Evolutionary conservation across 2,888 invertebrate species (phyloP), one percentile per base, ranked within the genome.

Genomic region (Caenorhabditis wallacei): DNA sequence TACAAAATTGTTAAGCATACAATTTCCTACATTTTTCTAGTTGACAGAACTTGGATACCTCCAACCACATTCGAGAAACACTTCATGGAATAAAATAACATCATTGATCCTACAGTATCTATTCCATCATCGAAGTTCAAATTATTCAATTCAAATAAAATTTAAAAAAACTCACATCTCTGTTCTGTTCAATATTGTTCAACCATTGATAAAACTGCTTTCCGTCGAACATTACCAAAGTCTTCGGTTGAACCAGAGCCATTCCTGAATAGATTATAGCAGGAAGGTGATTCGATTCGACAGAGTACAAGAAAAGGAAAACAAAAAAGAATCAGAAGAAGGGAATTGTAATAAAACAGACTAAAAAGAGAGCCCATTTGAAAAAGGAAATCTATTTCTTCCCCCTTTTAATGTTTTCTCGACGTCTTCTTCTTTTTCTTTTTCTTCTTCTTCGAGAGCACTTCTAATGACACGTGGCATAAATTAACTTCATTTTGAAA

Each of bases 271-370:
- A 11, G 2, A 48, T 18, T 18, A 3, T 18, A 48, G 18, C 3
- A 48, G 18, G 13, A 30, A 18, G 13, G 18, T 48, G 18, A 48
- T 18, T 48, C 35, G 35, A 40, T 40, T 22, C 16, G 18, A 8
- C 18, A 64, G 26, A 70, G 22, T 18, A 37, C 26, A 51, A 37
- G 22, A 16, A 22, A 11, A 18, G 20, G 24, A 71, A 24, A 71
- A 30, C 46, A 48, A 51, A 26, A 24, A 22, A 48, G 40, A 35
- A 48, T 40, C 13, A 26, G 26, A 43, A 53, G 59, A 30, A 37
- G 4, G 53, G 30, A 56, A 63, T 48, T 61, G 54, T 48, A 63
- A 81, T 43, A 61, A 61, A 61, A 61, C 46, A 61, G 40, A n/a
- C n/a, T n/a, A n/a, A n/a, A 46, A 22, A 61, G 5, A 24, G 53